Evolutionary conservation across 2,888 invertebrate genomes (phyloP), one percentile per base, ranked within the genome.

Genomic region (Odiellus spinosus): DNA sequence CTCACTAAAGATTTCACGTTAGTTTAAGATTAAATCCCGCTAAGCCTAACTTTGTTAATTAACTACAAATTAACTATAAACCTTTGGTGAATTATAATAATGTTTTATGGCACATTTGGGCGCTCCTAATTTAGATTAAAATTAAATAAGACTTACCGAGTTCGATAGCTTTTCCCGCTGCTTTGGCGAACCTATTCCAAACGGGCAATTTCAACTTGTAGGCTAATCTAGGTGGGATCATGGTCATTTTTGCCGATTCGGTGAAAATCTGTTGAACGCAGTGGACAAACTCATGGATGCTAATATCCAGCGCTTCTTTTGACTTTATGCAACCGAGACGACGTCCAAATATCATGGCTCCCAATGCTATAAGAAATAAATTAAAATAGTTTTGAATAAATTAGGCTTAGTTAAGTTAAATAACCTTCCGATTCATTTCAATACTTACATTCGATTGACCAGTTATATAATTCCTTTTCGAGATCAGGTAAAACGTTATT

Each of bases 401-500:
- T 17, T 38, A 6, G 8, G 8, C 38, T 38, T 6, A 38, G 26
- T 26, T 6, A 26, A 6, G 26, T 26, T 26, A 8, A 26, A 26
- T 26, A 26, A 8, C 8, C 4, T 26, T 6, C 8, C 8, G 26
- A 26, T n/a, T 40, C n/a, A n/a, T n/a, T n/a, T n/a, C n/a, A n/a
- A 40, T n/a, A 64, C 69, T 61, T 68, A 82, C 83, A 78, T 60
- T 84, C 77, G 51, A 81, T 76, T 1, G 86, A 82, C 73, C 83
- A 78, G 57, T 73, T 74, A 63, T 87, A 87, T 32, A 87, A 70
- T 55, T 78, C 74, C 3, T 68, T 65, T 62, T 85, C 81, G 47
- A 85, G 66, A 59, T 79, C 64, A 0, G 71, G 66, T n/a, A 60
- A 40, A 39, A 76, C 60, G 32, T 59, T 55, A 2, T 58, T 59